A percentile compares a stretch with the other conserved stretches of the same genome.
phyloP scores from a whole-genome alignment of 2,797 vertebrate species.

The Catostomus latipinnis region DNA sequence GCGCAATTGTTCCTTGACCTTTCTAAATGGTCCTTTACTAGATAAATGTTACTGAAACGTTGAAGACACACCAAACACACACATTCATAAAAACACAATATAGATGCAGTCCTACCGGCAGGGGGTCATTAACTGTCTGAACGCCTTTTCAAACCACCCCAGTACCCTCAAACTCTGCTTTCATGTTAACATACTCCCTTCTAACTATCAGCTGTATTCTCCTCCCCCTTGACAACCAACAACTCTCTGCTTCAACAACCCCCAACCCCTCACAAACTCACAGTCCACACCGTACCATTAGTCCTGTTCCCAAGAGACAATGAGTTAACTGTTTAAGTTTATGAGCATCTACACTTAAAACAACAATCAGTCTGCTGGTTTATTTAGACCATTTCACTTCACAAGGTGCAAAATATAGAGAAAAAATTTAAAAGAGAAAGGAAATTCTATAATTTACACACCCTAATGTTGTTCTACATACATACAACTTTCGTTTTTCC shows the following conservation, averaged over 20 bases:
- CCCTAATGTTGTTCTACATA: no score
- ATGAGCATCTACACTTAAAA: constrained; percentile 14
- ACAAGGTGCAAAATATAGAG: neutral
- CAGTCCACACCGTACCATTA: constrained; percentile 17
- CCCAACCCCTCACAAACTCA: constrained; percentile 21
- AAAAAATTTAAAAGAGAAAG: neutral
- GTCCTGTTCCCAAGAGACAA: constrained; percentile 31
- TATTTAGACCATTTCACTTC: neutral
- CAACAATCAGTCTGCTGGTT: neutral
- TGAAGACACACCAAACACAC: constrained; percentile 7
- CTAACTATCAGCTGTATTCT: constrained; percentile 37
- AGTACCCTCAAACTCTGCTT: neutral
- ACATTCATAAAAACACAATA: constrained; percentile 5
- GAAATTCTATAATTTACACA: no score
- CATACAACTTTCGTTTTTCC: no score
- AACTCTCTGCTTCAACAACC: neutral
- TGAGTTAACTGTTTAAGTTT: constrained; percentile 36
- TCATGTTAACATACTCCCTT: constrained; percentile 21
- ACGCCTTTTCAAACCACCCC: neutral
- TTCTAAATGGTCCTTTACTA: constrained; percentile 20
- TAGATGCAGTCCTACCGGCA: neutral
- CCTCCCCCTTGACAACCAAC: constrained; percentile 18
- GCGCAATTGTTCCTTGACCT: constrained; percentile 53
- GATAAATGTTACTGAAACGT: neutral
- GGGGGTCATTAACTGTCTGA: constrained; percentile 16